Percentiles rank a stretch among this genome's conserved stretches.
phyloP scores from a whole-genome alignment of 1,140 invertebrate species.

The Sweltsa coloradensis region DNA sequence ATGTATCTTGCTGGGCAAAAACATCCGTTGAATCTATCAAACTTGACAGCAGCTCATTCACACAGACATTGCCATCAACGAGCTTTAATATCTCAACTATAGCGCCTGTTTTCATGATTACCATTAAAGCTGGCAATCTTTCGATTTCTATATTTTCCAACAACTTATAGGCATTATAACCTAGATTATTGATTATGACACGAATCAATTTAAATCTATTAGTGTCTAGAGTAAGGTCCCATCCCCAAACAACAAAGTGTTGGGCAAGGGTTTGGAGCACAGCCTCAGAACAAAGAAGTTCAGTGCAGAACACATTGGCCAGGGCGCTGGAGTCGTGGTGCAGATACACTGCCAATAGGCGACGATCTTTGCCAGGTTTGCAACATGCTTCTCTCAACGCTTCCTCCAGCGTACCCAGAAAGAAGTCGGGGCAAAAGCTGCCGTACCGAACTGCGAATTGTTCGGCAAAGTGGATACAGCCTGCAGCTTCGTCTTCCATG shows the following conservation, averaged over 20 bases:
- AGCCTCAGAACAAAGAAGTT: constrained; percentile 79
- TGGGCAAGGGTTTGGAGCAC: constrained; percentile 73
- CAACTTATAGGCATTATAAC: too few relatives aligned
- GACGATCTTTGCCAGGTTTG: constrained; percentile 80
- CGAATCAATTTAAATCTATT: constrained; percentile 39
- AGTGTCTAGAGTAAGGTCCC: constrained; percentile 81
- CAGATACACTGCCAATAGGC: constrained; percentile 82
- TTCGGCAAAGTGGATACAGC: constrained; percentile 72
- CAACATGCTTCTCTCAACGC: constrained; percentile 77
- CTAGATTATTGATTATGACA: too few relatives aligned
- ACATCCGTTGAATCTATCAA: constrained; percentile 77
- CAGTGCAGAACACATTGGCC: constrained; percentile 92
- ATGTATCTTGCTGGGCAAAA: constrained; percentile 60
- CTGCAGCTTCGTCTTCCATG: constrained; percentile 72
- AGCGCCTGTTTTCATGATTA: constrained; percentile 77
- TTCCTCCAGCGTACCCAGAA: constrained; percentile 77
- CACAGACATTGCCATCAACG: constrained; percentile 72
- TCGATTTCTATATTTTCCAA: constrained; percentile 74
- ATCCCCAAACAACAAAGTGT: constrained; percentile 89
- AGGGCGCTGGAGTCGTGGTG: constrained; percentile 89
- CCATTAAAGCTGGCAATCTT: constrained; percentile 71
- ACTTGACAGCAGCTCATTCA: constrained; percentile 75
- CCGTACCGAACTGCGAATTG: constrained; percentile 75
- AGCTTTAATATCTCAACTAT: constrained; percentile 80
- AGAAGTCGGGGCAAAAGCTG: constrained; percentile 75